Evolutionary conservation across 1,140 invertebrate genomes (phyloP).

Genomic region (Anastrepha ludens): DNA sequence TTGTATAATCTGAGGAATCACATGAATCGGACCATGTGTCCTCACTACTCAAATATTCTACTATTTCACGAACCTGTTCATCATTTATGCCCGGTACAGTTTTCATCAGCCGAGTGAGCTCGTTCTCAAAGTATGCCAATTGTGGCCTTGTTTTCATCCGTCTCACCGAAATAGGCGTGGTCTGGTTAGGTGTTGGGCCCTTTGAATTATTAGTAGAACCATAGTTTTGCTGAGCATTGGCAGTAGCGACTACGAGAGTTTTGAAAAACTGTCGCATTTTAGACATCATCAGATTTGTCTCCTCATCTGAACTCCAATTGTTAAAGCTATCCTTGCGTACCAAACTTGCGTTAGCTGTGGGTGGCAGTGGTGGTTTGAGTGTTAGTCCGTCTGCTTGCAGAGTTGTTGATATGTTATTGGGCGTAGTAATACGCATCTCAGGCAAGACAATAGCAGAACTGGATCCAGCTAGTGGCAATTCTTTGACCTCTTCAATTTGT

Average conservation of each 20-base stretch:
- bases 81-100: constrained; percentile 92
- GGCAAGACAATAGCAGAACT: constrained; percentile 18
- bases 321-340: constrained; percentile 91
- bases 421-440: constrained; percentile 42
- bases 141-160: constrained; percentile 81
- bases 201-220: constrained; percentile 63
- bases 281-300: constrained; percentile 95
- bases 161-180: constrained; percentile 77
- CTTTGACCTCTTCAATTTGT: constrained; percentile 71
- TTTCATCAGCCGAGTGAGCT: constrained; percentile 92
- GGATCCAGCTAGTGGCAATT: constrained; percentile 58
- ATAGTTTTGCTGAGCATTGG: constrained; percentile 76
- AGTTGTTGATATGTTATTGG: background rate
- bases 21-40: constrained; percentile 95
- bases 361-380: constrained; percentile 61
- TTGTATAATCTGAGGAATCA: constrained; percentile 92
- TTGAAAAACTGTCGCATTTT: constrained; percentile 95
- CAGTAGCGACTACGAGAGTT: constrained; percentile 84
- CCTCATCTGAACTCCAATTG: constrained; percentile 94
- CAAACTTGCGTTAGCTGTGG: constrained; percentile 67
- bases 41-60: constrained; percentile 92
- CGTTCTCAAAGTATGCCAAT: constrained; percentile 90
- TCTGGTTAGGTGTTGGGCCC: constrained; percentile 75
- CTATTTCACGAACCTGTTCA: constrained; percentile 92
- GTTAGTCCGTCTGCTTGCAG: constrained; percentile 1